Percentiles rank a stretch among this genome's conserved stretches.
Evolutionary conservation across 2,113 vertebrate species (phyloP).

Genomic region (Bujurquina vittata): DNA sequence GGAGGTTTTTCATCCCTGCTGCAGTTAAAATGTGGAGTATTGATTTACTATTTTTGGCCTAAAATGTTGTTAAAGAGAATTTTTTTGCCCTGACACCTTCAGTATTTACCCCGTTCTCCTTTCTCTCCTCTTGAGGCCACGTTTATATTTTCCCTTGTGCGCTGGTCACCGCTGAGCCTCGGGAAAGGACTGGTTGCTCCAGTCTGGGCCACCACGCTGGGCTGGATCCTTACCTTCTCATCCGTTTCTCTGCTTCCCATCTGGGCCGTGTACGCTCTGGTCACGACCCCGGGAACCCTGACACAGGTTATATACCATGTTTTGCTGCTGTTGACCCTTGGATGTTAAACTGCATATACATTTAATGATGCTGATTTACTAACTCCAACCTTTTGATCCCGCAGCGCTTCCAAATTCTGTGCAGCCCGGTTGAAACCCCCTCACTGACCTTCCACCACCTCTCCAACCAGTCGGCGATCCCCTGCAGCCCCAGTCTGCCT

Average conservation of each 20-base stretch:
- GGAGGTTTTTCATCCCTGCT: background rate
- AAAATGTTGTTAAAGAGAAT: background rate
- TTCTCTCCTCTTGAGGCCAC: conserved; percentile 57
- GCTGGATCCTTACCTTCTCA: conserved; percentile 76
- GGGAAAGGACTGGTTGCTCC: conserved; percentile 68
- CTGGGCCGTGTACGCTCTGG: conserved; percentile 72
- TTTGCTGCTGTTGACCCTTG: background rate
- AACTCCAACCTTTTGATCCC: background rate
- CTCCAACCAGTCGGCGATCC: background rate
- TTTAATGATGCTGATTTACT: background rate
- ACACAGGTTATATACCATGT: conserved; percentile 51
- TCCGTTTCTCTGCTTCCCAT: conserved; percentile 78
- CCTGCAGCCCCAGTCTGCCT: conserved; percentile 37
- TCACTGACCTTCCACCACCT: conserved; percentile 12
- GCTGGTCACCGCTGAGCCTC: conserved; percentile 74
- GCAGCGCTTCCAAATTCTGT: conserved; percentile 65
- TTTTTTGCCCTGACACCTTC: background rate
- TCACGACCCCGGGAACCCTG: conserved; percentile 66
- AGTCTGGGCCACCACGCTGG: conserved; percentile 70
- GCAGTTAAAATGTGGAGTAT: background rate
- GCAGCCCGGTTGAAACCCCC: conserved; percentile 37
- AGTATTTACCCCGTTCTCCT: background rate
- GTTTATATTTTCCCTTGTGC: conserved; percentile 76
- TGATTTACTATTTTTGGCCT: background rate
- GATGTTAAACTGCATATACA: background rate